These are phyloP conservation scores for Leptinotarsa undecemlineata DNA, from an alignment of 1,140 invertebrate genomes.

Conservation along the genomic window DNA sequence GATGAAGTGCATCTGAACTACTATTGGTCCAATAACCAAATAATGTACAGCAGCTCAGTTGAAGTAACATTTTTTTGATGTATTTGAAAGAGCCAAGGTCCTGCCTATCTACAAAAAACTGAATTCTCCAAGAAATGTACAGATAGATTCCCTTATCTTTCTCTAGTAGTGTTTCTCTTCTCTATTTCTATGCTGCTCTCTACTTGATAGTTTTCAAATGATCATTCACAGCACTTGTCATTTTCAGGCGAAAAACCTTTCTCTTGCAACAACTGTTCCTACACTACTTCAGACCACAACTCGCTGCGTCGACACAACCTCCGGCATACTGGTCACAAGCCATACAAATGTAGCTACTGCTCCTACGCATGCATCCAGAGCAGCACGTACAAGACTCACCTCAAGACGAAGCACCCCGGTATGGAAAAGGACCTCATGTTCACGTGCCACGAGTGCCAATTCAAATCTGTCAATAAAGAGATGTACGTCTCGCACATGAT, in stretches of 20 bases:
- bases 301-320: constrained; percentile 78
- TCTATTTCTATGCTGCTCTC: no score
- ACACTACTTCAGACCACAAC: constrained; percentile 79
- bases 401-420: constrained; percentile 62
- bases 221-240: not conserved
- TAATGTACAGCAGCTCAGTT: no score
- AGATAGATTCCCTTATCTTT: no score
- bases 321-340: constrained; percentile 73
- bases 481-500: constrained; percentile 53
- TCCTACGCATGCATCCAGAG: constrained; percentile 72
- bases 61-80: no score
- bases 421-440: constrained; percentile 58
- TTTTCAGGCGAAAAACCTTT: constrained; percentile 79
- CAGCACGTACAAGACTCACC: constrained; percentile 65
- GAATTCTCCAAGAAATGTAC: no score
- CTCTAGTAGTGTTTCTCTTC: no score
- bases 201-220: no score
- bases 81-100: no score
- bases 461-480: constrained; percentile 60
- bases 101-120: no score
- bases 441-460: constrained; percentile 60
- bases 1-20: no score
- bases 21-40: no score
- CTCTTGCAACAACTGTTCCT: constrained; percentile 75
- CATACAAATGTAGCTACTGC: constrained; percentile 74